Conservation (phyloP, 1,140 invertebrate species). For the Scaptomyza pallida region DNA sequence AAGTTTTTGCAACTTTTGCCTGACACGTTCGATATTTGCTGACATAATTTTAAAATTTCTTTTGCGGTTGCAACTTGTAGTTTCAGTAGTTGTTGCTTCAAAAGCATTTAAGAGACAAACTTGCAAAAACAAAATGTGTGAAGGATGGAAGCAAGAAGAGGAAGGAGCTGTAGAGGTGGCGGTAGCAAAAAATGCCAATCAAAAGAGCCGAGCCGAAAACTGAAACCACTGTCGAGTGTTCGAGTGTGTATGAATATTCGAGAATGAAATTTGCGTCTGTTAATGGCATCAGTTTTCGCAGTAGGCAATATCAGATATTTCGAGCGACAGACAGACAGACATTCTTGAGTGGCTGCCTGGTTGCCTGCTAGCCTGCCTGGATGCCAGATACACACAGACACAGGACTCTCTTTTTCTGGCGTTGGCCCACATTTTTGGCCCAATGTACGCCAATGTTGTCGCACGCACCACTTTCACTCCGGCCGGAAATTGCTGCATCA, state of each 20-base stretch:
- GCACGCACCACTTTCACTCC: slow-evolving; percentile 76
- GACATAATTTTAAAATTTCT: slow-evolving; percentile 46
- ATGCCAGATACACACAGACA: no score
- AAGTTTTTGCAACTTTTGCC: slow-evolving; percentile 34
- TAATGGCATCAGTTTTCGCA: slow-evolving; percentile 51
- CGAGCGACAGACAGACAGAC: slow-evolving; percentile 13
- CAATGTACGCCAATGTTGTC: slow-evolving; percentile 28
- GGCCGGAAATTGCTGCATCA: slow-evolving; percentile 79
- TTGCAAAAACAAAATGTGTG: not conserved
- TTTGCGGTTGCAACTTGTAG: slow-evolving; percentile 25
- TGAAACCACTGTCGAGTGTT: slow-evolving; percentile 52
- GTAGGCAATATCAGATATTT: slow-evolving; percentile 50
- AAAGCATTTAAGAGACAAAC: slow-evolving; percentile 22
- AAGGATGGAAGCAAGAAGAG: no score
- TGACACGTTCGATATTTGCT: slow-evolving; percentile 32
- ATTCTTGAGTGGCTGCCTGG: slow-evolving; percentile 56
- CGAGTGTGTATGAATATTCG: slow-evolving; percentile 80
- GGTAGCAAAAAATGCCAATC: slow-evolving; percentile 4
- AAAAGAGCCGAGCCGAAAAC: slow-evolving; percentile 13
- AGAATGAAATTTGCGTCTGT: slow-evolving; percentile 59
- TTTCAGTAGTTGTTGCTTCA: slow-evolving; percentile 1
- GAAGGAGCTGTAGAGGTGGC: no score
- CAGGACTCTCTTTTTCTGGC: not conserved
- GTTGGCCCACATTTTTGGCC: not conserved
- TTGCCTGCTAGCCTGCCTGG: no score